Conservation (phyloP, 2,888 invertebrate species). For the Andrena trimmerana region DNA sequence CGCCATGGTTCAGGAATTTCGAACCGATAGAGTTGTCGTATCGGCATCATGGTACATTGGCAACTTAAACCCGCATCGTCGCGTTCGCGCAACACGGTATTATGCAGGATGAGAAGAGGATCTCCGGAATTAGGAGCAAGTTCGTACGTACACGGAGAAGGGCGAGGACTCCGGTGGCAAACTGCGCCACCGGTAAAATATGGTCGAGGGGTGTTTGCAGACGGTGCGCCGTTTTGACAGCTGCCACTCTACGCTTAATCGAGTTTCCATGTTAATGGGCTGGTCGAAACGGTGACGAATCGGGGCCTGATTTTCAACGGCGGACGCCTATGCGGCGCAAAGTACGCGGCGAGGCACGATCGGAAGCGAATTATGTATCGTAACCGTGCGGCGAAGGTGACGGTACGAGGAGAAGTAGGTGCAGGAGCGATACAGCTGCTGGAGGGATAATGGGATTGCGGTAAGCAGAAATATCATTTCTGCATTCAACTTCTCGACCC, state of each 20-base stretch:
- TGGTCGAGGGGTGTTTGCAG: conserved; percentile 14
- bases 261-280: conserved; percentile 76
- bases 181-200: conserved; percentile 43
- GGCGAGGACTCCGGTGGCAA: background rate
- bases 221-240: conserved; percentile 73
- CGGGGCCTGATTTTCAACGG: conserved; percentile 70
- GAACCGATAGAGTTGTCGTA: conserved; percentile 32
- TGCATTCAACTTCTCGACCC: conserved; percentile 5
- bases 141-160: background rate
- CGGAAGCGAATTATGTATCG: conserved; percentile 10
- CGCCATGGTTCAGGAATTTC: conserved; percentile 29
- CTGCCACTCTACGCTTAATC: conserved; percentile 75
- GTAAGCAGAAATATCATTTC: conserved; percentile 7
- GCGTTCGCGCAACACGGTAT: conserved; percentile 13
- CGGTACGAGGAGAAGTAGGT: conserved; percentile 1
- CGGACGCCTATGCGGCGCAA: conserved; percentile 20
- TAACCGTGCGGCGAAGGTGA: background rate
- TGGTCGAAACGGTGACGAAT: conserved; percentile 69
- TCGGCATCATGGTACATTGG: conserved; percentile 7
- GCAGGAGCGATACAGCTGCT: background rate
- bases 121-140: conserved; percentile 6
- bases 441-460: conserved; percentile 7
- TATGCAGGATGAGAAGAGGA: background rate
- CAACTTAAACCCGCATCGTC: conserved; percentile 34
- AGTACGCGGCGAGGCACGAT: conserved; percentile 3